Evolutionary conservation across 1,140 invertebrate genomes (phyloP).

Genomic region (Drosophila tsacasi): DNA sequence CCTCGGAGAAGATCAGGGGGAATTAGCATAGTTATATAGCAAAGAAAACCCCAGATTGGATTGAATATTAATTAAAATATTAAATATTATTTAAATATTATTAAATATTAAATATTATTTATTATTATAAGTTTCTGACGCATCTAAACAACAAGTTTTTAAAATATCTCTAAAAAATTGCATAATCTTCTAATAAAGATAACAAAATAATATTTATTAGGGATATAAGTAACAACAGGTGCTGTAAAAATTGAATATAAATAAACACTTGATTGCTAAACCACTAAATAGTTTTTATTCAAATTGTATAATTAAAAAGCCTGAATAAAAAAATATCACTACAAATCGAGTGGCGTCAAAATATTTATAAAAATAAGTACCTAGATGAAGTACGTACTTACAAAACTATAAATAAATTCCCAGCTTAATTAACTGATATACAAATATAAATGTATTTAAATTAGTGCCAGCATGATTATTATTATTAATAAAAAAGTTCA

Average conservation of each 20-base stretch:
- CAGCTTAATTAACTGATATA: not conserved
- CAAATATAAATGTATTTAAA: slow-evolving; percentile 1
- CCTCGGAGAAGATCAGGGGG: not conserved
- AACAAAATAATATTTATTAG: not conserved
- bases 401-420: not conserved
- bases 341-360: not conserved
- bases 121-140: no score
- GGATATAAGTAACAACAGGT: not conserved
- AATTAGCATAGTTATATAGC: slow-evolving; percentile 4
- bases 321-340: not conserved
- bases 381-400: not conserved
- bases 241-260: not conserved
- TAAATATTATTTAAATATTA: no score
- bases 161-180: not conserved
- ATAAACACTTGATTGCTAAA: not conserved
- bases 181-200: not conserved
- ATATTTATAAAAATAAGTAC: not conserved
- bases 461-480: not conserved
- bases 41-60: not conserved
- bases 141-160: no score
- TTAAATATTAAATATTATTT: no score
- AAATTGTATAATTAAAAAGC: not conserved
- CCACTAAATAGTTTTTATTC: not conserved
- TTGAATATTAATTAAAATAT: not conserved
- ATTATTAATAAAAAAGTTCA: not conserved